These are phyloP conservation scores for Chlorops oryzae DNA, from an alignment of 1,140 invertebrate species.

Conservation along the genomic window DNA sequence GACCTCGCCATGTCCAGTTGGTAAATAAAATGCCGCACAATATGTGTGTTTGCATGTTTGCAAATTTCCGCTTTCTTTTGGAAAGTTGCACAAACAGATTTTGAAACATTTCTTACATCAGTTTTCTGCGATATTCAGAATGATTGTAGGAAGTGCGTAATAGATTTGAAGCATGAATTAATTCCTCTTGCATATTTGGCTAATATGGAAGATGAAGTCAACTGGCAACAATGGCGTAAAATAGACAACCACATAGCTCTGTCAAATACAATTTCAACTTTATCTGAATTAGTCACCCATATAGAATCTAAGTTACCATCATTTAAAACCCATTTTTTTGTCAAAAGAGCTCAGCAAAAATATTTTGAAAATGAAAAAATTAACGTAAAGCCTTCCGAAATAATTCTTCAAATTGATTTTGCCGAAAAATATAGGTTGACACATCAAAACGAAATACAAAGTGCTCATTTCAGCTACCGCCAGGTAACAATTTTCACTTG, in stretches of 20 bases:
- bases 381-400: conserved; percentile 3
- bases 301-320: neutral
- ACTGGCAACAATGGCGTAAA: neutral
- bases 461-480: conserved; percentile 12
- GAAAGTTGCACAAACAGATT: neutral
- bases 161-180: neutral
- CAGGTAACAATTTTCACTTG: conserved; percentile 15
- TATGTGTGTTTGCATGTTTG: conserved; percentile 17
- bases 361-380: conserved; percentile 6
- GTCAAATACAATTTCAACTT: conserved; percentile 1
- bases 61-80: conserved; percentile 8
- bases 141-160: conserved; percentile 2
- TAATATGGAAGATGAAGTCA: neutral
- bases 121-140: conserved; percentile 5
- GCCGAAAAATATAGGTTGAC: conserved; percentile 12
- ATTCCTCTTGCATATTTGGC: neutral
- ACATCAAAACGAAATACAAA: conserved; percentile 14
- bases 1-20: conserved; percentile 3
- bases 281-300: conserved; percentile 3
- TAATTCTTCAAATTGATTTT: conserved; percentile 11
- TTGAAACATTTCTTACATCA: neutral
- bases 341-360: conserved; percentile 8
- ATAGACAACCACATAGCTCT: neutral
- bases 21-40: conserved; percentile 15
- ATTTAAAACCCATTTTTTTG: conserved; percentile 6